phyloP scores from a whole-genome alignment of 2,888 invertebrate species.

The Ditylenchus weischeri region DNA sequence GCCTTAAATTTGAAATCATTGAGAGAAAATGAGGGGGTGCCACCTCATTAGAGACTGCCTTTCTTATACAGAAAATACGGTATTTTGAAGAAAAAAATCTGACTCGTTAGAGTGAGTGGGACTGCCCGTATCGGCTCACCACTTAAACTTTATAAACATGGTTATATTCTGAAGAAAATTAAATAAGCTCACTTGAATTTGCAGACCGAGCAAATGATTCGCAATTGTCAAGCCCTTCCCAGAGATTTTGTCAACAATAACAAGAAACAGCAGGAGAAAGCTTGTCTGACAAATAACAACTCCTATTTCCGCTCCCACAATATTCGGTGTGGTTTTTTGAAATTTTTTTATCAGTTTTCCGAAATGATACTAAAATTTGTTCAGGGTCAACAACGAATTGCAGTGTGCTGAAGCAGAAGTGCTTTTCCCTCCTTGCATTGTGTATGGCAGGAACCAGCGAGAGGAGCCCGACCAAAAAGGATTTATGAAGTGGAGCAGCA shows the following conservation, averaged over 20 bases:
- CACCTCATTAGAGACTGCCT: too few species aligned
- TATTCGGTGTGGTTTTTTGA: conserved; percentile 4
- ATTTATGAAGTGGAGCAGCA: conserved; percentile 10
- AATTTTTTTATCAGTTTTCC: neutral
- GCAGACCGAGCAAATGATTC: conserved; percentile 27
- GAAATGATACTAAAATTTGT: neutral
- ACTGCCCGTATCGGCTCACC: too few species aligned
- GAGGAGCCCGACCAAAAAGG: conserved; percentile 18
- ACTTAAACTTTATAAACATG: too few species aligned
- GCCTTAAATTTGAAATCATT: too few species aligned
- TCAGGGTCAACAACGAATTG: conserved; percentile 11
- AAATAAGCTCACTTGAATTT: too few species aligned
- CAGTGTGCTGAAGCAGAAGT: conserved; percentile 1
- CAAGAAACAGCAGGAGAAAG: conserved; percentile 18
- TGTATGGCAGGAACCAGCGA: neutral
- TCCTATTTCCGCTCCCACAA: conserved; percentile 23
- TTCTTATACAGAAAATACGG: too few species aligned
- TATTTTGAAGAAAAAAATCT: too few species aligned
- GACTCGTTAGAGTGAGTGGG: too few species aligned
- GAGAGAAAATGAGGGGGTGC: too few species aligned
- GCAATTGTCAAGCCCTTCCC: conserved; percentile 24
- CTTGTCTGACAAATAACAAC: conserved; percentile 11
- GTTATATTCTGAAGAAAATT: too few species aligned
- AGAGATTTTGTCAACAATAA: neutral
- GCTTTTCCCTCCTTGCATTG: conserved; percentile 23